A percentile compares a stretch with the other conserved stretches of the same genome.
Conservation (phyloP, 2,113 vertebrate species). For the Lates calcarifer region DNA sequence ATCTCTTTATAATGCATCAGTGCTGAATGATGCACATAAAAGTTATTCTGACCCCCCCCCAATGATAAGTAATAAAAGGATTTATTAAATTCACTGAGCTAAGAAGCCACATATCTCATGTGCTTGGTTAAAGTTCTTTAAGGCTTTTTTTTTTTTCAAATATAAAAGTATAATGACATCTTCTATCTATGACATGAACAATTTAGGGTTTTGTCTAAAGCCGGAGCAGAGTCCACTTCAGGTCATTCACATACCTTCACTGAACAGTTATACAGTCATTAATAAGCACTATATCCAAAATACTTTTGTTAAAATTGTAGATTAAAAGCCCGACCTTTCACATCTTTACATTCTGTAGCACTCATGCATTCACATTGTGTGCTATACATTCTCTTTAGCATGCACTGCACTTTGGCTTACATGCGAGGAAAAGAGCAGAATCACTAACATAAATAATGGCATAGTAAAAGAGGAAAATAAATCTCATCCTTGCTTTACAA, state of each 20-base stretch:
- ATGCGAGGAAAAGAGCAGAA: conserved; percentile 62
- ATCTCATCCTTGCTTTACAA: conserved; percentile 25
- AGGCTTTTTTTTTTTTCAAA: conserved; percentile 58
- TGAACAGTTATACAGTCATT: conserved; percentile 40
- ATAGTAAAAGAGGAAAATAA: conserved; percentile 3
- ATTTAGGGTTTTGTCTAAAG: conserved; percentile 26
- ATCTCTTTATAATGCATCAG: conserved; percentile 37
- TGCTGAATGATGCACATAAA: conserved; percentile 22
- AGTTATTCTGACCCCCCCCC: conserved; percentile 1
- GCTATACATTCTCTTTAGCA: conserved; percentile 64
- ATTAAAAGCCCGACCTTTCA: conserved; percentile 41
- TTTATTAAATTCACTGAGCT: conserved; percentile 59
- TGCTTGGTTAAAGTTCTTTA: conserved; percentile 67
- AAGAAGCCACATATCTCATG: conserved; percentile 54
- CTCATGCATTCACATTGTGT: conserved; percentile 58
- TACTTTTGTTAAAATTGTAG: conserved; percentile 32
- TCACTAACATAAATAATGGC: conserved; percentile 36
- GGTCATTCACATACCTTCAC: conserved; percentile 42
- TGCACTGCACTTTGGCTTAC: conserved; percentile 66
- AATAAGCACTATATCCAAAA: conserved; percentile 52
- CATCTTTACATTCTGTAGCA: conserved; percentile 34
- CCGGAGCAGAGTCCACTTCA: conserved; percentile 38
- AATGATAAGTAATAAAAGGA: conserved; percentile 36
- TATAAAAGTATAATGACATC: conserved; percentile 72
- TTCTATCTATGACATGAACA: conserved; percentile 51